A percentile compares a stretch with the other conserved stretches of the same genome.
These are phyloP conservation scores for Lottia scabra DNA, from an alignment of 2,888 invertebrate species.

Conservation along the genomic window DNA sequence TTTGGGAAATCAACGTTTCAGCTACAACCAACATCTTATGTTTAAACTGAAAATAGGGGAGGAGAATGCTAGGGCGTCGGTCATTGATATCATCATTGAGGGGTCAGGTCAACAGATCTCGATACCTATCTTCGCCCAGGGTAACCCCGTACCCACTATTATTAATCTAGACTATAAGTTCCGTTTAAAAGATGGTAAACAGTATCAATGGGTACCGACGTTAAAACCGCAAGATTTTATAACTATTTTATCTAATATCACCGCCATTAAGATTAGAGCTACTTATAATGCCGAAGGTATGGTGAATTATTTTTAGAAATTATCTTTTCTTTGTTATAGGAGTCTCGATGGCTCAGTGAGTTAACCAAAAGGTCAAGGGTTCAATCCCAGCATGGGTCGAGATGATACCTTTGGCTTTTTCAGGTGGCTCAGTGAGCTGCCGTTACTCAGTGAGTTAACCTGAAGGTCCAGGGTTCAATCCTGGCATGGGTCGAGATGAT, in stretches of 20 bases:
- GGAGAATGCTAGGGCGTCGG: slow-evolving; percentile 79
- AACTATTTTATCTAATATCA: slow-evolving; percentile 91
- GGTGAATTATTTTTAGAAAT: slow-evolving; percentile 13
- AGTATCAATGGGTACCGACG: slow-evolving; percentile 94
- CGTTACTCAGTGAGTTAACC: too few relatives aligned
- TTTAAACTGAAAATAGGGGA: slow-evolving; percentile 91
- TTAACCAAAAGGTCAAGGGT: too few relatives aligned
- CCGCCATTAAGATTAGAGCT: slow-evolving; percentile 92
- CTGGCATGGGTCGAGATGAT: too few relatives aligned
- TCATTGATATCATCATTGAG: slow-evolving; percentile 90
- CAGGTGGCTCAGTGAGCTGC: too few relatives aligned
- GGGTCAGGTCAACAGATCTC: slow-evolving; percentile 84
- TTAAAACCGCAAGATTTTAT: slow-evolving; percentile 90
- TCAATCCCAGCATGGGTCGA: too few relatives aligned
- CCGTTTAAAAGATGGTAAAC: slow-evolving; percentile 89
- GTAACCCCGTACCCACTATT: slow-evolving; percentile 81
- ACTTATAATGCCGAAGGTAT: slow-evolving; percentile 86
- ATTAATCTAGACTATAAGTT: slow-evolving; percentile 77
- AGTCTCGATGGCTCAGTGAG: too few relatives aligned
- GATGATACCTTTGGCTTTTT: too few relatives aligned
- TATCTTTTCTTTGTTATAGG: background rate
- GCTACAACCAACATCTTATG: slow-evolving; percentile 92
- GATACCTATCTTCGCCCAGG: slow-evolving; percentile 92
- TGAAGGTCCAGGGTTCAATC: too few relatives aligned
- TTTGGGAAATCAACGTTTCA: slow-evolving; percentile 74